Evolutionary conservation across 1,140 invertebrate genomes (phyloP), one percentile per base, ranked within the genome.

Genomic region (Spodoptera frugiperda): DNA sequence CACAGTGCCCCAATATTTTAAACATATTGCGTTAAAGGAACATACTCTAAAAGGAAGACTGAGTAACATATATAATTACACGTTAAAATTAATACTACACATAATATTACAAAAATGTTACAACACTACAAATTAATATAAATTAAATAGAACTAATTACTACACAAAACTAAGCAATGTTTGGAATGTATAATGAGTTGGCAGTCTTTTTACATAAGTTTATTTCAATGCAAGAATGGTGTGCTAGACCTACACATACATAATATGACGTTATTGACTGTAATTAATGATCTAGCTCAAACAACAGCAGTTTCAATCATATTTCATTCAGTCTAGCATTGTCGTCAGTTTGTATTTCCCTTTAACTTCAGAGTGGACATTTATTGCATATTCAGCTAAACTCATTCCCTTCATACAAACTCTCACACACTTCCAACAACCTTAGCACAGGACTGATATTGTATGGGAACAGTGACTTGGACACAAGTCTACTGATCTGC

Each of bases 361-460:
- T 2, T 54, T 33, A 46, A 59, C n/a, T 46, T 57, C 55, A 61
- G 21, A 15, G 25, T 3, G 48, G 2, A n/a, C 25, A 54, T 48
- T 53, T 44, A 46, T 65, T 19, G 15, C n/a, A 73, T 78, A 49
- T 85, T 95, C 94, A 96, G 89, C 96, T 96, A 86, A 96, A 95
- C 84, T 96, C 96, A 90, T 97, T 97, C 8, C 96, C 97, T 93
- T 98, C 97, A 93, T 98, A 98, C 79, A 98, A 94, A 83, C 96
- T 96, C 88, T 98, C 97, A 91, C 97, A 98, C 78, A 97, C 96
- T 89, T 98, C 97, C 54, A 98, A 92, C 77, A 98, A 93, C 90
- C 97, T 96, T 55, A 98, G 94, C 78, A 98, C 96, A 55, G 98
- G 98, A 88, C 96, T 97, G 84, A 98, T 98, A 91, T 98, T 98